phyloP scores from a whole-genome alignment of 2,113 vertebrate species.

The Raja brachyura region DNA sequence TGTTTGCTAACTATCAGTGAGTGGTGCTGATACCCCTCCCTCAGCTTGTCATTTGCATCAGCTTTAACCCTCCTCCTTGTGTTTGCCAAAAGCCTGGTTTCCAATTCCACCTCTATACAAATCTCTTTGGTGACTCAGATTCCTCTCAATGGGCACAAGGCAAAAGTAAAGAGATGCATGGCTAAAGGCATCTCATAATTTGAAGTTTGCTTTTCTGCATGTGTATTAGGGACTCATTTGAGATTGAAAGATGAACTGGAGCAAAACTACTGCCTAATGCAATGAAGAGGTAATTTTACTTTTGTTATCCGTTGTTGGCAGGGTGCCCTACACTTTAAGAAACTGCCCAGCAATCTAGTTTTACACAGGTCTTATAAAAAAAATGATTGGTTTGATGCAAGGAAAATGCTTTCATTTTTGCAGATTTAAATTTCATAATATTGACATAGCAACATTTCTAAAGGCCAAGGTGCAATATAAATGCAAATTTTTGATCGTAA shows the following conservation, averaged over 20 bases:
- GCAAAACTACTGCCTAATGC: neutral
- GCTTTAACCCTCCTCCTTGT: neutral
- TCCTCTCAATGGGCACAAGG: neutral
- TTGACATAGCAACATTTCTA: neutral
- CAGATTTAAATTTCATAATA: neutral
- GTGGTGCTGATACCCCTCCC: neutral
- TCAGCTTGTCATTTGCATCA: constrained; percentile 27
- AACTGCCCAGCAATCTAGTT: neutral
- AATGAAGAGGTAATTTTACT: neutral
- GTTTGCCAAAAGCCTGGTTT: neutral
- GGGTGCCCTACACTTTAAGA: neutral
- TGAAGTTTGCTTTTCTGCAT: neutral
- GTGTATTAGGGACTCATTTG: neutral
- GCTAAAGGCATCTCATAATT: neutral
- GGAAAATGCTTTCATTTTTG: neutral
- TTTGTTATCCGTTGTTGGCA: neutral
- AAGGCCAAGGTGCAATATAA: too few species aligned
- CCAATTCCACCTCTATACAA: neutral
- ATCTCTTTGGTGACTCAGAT: neutral
- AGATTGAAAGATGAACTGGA: neutral
- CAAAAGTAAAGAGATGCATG: neutral
- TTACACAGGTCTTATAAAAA: neutral
- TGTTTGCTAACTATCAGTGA: neutral
- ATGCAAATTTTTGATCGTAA: too few species aligned
- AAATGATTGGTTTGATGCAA: neutral